Conservation (phyloP, 2,113 vertebrate species). For the Anser cygnoides region DNA sequence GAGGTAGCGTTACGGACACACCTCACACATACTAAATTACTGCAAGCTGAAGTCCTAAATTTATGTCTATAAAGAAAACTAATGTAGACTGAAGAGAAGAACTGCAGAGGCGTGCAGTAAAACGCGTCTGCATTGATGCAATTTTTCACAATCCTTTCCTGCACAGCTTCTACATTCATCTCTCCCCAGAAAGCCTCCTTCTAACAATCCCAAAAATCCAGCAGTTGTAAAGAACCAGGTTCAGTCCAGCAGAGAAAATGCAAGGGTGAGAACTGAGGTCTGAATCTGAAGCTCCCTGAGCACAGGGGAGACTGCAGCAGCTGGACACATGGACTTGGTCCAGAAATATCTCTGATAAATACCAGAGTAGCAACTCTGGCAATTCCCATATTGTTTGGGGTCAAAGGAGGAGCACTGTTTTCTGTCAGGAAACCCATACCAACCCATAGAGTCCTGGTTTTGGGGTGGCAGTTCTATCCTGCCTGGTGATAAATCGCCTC, state of each 20-base stretch:
- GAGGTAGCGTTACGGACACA: accelerated
- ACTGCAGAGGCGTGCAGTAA: not conserved
- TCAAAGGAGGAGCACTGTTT: not conserved
- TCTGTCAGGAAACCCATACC: not conserved
- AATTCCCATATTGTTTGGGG: not conserved
- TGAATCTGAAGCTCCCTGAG: not conserved
- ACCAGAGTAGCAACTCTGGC: not conserved
- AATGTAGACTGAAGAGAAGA: not conserved
- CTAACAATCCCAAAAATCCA: not conserved
- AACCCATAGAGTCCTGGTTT: not conserved
- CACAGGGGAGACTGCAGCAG: not conserved
- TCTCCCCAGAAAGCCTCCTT: not conserved
- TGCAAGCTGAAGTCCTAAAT: not conserved
- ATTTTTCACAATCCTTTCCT: not conserved
- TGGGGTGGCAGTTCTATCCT: not conserved
- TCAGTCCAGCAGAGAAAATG: not conserved
- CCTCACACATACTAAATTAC: not conserved
- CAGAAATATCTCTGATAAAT: not conserved
- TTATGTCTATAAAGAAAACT: not conserved
- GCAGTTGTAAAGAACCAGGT: not conserved
- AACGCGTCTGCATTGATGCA: not conserved
- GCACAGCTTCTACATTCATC: not conserved
- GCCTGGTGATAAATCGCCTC: not conserved
- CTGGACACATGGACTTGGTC: not conserved
- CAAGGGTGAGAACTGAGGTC: not conserved